Evolutionary conservation across 2,113 vertebrate genomes (phyloP).

Genomic region (Charina bottae): DNA sequence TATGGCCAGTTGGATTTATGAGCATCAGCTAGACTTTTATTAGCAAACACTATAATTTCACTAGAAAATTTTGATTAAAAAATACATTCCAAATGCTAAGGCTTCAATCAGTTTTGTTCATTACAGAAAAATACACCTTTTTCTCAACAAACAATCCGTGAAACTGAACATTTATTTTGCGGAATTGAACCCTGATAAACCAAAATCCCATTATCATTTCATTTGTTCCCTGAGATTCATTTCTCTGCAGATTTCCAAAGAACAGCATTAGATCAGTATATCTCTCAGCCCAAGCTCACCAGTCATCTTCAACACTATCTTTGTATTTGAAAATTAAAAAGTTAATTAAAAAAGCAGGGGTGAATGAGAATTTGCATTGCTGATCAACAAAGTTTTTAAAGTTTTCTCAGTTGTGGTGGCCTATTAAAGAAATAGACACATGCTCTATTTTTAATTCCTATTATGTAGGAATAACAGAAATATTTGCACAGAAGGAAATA

Average conservation of each 20-base stretch:
- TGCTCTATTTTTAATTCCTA: conserved; percentile 34
- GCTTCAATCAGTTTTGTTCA: conserved; percentile 41
- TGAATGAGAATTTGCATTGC: conserved; percentile 72
- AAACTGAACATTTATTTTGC: conserved; percentile 68
- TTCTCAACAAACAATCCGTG: conserved; percentile 56
- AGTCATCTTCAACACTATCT: conserved; percentile 72
- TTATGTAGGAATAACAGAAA: conserved; percentile 36
- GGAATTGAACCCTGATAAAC: conserved; percentile 63
- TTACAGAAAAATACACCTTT: conserved; percentile 53
- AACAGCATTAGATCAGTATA: conserved; percentile 65
- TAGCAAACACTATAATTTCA: conserved; percentile 28
- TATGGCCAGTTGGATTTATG: background rate
- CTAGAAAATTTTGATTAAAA: conserved; percentile 34
- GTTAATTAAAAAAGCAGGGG: conserved; percentile 71
- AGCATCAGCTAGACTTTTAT: background rate
- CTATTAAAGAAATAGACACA: conserved; percentile 23
- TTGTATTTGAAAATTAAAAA: conserved; percentile 74
- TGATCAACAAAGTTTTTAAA: conserved; percentile 71
- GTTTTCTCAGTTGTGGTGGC: conserved; percentile 48
- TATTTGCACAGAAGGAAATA: conserved; percentile 23
- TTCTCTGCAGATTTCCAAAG: conserved; percentile 72
- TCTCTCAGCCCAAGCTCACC: conserved; percentile 67
- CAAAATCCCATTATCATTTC: conserved; percentile 71
- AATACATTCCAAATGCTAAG: conserved; percentile 20
- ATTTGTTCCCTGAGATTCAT: conserved; percentile 71